These are phyloP conservation scores for Stercorarius parasiticus DNA, from an alignment of 2,113 vertebrate genomes.

Conservation along the genomic window DNA sequence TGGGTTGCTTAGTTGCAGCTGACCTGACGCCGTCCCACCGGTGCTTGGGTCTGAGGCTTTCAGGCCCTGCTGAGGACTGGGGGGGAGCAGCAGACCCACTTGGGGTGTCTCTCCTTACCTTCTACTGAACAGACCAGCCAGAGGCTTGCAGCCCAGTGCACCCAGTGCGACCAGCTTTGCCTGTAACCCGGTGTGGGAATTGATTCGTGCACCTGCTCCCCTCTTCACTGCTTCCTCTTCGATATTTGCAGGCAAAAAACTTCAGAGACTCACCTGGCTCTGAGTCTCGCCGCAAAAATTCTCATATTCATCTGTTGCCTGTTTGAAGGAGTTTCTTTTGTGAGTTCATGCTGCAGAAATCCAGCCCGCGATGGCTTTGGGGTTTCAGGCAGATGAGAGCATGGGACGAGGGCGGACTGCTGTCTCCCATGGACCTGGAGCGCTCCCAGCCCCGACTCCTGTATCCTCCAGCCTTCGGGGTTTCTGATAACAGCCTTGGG, in stretches of 20 bases:
- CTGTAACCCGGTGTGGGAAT: background rate
- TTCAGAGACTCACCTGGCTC: background rate
- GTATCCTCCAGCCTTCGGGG: background rate
- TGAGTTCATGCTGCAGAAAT: background rate
- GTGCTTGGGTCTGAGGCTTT: fast-evolving
- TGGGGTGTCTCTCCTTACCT: background rate
- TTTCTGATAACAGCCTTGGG: background rate
- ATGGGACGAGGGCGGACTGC: background rate
- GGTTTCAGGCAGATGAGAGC: background rate
- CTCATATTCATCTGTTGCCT: background rate
- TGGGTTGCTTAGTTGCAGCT: background rate
- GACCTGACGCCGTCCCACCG: background rate
- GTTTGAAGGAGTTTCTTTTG: background rate
- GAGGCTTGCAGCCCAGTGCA: background rate
- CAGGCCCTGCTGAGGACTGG: fast-evolving
- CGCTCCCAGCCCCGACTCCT: background rate
- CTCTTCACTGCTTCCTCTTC: background rate
- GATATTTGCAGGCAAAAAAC: background rate
- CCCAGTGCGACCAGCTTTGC: background rate
- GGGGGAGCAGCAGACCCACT: background rate
- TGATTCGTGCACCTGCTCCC: background rate
- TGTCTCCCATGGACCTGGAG: background rate
- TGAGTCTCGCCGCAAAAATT: background rate
- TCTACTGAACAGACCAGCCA: background rate
- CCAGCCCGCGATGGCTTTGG: background rate